phyloP scores from a whole-genome alignment of 2,113 vertebrate genomes.

The Dipodomys spectabilis region DNA sequence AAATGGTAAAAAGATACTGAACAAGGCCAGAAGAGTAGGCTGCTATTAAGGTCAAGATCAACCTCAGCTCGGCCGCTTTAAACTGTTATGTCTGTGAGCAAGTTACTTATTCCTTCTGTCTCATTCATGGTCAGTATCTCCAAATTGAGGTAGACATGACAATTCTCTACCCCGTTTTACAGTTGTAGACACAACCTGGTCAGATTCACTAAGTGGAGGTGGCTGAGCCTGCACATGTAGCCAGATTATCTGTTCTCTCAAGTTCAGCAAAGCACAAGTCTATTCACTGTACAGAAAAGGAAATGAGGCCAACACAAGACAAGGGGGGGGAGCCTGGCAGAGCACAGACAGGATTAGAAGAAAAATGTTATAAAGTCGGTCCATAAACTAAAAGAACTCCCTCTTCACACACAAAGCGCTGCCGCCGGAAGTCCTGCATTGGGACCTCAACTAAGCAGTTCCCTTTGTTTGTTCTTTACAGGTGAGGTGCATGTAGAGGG shows the following conservation, averaged over 20 bases:
- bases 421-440: not conserved
- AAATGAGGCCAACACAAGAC: not conserved
- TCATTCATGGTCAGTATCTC: not conserved
- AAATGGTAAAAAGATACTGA: not conserved
- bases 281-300: not conserved
- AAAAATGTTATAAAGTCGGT: not conserved
- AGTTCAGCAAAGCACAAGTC: not conserved
- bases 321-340: not conserved
- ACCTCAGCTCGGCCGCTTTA: not conserved
- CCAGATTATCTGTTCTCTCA: not conserved
- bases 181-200: not conserved
- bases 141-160: not conserved
- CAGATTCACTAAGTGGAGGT: not conserved
- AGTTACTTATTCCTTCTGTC: not conserved
- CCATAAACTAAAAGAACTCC: not conserved
- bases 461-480: conserved; percentile 20
- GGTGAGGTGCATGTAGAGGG: conserved; percentile 80
- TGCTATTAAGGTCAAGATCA: not conserved
- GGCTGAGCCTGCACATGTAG: not conserved
- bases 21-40: not conserved
- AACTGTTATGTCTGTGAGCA: not conserved
- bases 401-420: not conserved
- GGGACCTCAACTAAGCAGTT: not conserved
- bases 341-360: not conserved
- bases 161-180: not conserved